phyloP scores from a whole-genome alignment of 1,140 invertebrate species.

The Luehdorfia chinensis region DNA sequence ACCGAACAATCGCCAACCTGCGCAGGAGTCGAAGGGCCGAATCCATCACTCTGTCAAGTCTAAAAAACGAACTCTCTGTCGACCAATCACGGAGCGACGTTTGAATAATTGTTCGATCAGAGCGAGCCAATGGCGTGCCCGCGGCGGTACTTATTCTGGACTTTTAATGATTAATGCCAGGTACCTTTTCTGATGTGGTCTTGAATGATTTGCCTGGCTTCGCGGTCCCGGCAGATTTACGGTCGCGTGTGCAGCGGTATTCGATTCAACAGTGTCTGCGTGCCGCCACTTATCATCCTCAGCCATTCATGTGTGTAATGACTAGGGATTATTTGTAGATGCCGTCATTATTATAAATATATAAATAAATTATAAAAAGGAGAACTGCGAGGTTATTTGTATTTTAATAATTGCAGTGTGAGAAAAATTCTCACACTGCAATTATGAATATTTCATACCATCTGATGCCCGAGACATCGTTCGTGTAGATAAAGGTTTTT shows the following conservation, averaged over 20 bases:
- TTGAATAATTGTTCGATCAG: conserved; percentile 66
- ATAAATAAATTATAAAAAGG: conserved; percentile 7
- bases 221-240: conserved; percentile 50
- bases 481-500: too few species aligned
- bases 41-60: conserved; percentile 61
- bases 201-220: conserved; percentile 65
- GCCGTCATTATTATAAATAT: conserved; percentile 20
- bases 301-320: conserved; percentile 16
- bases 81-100: conserved; percentile 51
- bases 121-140: conserved; percentile 53
- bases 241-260: conserved; percentile 47
- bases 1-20: conserved; percentile 40
- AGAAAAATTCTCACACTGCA: too few species aligned
- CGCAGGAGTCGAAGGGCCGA: conserved; percentile 63
- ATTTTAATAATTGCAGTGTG: too few species aligned
- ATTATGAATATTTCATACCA: too few species aligned
- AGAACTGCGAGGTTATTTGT: too few species aligned
- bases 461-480: too few species aligned
- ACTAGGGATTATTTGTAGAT: conserved; percentile 19
- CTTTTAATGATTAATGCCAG: conserved; percentile 61
- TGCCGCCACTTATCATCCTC: conserved; percentile 21
- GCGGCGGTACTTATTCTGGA: conserved; percentile 44
- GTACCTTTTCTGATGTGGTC: conserved; percentile 45
- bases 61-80: conserved; percentile 43
- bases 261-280: conserved; percentile 21